phyloP scores from a whole-genome alignment of 2,888 invertebrate species.

The Melitaea athalia region DNA sequence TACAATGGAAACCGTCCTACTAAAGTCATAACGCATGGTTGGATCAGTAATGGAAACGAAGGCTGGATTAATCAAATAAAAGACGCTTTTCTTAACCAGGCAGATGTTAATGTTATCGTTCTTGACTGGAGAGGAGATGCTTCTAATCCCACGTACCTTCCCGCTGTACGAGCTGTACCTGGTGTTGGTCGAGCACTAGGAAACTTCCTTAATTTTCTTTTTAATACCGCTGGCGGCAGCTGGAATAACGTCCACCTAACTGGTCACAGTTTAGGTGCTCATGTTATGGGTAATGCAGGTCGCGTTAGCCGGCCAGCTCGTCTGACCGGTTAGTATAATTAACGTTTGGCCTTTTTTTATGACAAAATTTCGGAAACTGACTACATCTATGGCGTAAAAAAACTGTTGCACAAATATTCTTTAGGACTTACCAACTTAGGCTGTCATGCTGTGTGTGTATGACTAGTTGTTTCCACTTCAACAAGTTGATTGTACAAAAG shows the following conservation, averaged over 20 bases:
- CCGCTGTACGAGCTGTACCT: conserved; percentile 53
- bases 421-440: background rate
- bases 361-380: background rate
- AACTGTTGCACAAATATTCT: background rate
- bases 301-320: conserved; percentile 53
- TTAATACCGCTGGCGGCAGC: conserved; percentile 58
- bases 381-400: too few species aligned
- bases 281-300: conserved; percentile 65
- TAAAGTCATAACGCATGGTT: conserved; percentile 56
- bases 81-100: conserved; percentile 50
- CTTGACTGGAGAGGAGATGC: conserved; percentile 58
- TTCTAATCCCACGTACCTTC: conserved; percentile 51
- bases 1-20: conserved; percentile 47
- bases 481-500: too few species aligned
- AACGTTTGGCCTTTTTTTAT: background rate
- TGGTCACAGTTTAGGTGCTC: conserved; percentile 72
- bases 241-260: conserved; percentile 66
- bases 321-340: conserved; percentile 44
- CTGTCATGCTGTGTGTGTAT: background rate
- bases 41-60: conserved; percentile 52
- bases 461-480: too few species aligned
- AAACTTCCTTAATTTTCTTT: conserved; percentile 61
- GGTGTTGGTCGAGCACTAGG: conserved; percentile 58
- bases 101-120: conserved; percentile 58
- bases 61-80: conserved; percentile 47